These are phyloP conservation scores for Tholera decimalis DNA, from an alignment of 2,888 invertebrate genomes.

Conservation along the genomic window DNA sequence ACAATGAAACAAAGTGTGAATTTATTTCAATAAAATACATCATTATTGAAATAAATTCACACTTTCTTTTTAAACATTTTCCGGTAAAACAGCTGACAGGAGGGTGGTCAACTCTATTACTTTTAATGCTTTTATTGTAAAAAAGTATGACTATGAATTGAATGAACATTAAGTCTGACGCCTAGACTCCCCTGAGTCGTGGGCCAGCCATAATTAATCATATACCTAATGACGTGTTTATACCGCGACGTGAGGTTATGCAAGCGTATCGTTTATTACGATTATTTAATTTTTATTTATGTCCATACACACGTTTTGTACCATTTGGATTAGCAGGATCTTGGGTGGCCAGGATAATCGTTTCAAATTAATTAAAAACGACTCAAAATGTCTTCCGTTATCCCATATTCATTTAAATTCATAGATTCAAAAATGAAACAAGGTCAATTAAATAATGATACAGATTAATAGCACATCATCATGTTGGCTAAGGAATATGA, in stretches of 20 bases:
- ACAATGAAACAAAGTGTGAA: too few species aligned
- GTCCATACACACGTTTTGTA: constrained; percentile 38
- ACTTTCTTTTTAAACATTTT: constrained; percentile 52
- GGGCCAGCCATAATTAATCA: constrained; percentile 80
- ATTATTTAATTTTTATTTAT: constrained; percentile 72
- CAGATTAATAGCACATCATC: not conserved
- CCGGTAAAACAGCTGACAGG: constrained; percentile 55
- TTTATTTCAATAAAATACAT: too few species aligned
- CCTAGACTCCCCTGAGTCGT: constrained; percentile 78
- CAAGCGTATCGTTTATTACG: constrained; percentile 67
- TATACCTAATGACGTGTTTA: constrained; percentile 78
- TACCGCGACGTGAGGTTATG: constrained; percentile 65
- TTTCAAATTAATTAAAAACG: not conserved
- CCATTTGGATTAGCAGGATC: constrained; percentile 7
- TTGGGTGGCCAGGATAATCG: constrained; percentile 23
- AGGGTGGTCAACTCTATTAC: constrained; percentile 71
- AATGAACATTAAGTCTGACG: constrained; percentile 80
- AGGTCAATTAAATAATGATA: too few species aligned
- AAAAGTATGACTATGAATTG: constrained; percentile 81
- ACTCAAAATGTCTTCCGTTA: too few species aligned
- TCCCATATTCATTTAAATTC: constrained; percentile 3
- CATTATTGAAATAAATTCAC: constrained; percentile 60
- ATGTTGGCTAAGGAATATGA: not conserved
- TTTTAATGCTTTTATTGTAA: constrained; percentile 53
- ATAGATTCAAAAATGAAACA: not conserved